These are phyloP conservation scores for Peromyscus aztecus DNA, from an alignment of 2,797 vertebrate species.

Conservation along the genomic window DNA sequence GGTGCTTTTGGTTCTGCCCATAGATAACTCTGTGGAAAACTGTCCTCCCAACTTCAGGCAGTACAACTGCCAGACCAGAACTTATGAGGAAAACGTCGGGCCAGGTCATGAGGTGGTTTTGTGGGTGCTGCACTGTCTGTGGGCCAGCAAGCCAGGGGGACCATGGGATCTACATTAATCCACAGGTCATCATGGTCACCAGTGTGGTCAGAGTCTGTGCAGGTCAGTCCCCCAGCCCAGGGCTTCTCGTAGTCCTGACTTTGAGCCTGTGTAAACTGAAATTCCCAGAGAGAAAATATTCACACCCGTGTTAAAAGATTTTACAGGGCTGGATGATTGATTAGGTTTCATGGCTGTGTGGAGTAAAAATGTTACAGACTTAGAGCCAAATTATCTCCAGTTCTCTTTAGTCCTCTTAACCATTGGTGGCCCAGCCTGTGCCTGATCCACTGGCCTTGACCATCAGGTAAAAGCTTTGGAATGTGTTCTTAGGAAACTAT, in stretches of 20 bases:
- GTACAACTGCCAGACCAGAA: accelerated
- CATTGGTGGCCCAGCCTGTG: background rate
- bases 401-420: background rate
- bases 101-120: accelerated
- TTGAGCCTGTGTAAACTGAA: background rate
- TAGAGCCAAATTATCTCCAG: background rate
- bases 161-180: accelerated
- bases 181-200: background rate
- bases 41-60: accelerated
- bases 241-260: accelerated
- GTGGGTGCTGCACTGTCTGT: accelerated
- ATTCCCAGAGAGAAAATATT: background rate
- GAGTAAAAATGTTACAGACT: background rate
- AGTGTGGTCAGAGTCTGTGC: accelerated
- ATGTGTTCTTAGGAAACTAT: background rate
- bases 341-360: background rate
- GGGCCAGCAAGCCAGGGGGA: accelerated
- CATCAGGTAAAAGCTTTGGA: background rate
- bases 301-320: background rate
- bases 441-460: background rate
- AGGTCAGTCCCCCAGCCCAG: accelerated
- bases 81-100: accelerated
- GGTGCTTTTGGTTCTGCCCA: accelerated
- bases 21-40: background rate
- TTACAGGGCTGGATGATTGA: background rate